These are phyloP conservation scores for Campoletis sonorensis DNA, from an alignment of 1,140 invertebrate genomes.

Conservation along the genomic window DNA sequence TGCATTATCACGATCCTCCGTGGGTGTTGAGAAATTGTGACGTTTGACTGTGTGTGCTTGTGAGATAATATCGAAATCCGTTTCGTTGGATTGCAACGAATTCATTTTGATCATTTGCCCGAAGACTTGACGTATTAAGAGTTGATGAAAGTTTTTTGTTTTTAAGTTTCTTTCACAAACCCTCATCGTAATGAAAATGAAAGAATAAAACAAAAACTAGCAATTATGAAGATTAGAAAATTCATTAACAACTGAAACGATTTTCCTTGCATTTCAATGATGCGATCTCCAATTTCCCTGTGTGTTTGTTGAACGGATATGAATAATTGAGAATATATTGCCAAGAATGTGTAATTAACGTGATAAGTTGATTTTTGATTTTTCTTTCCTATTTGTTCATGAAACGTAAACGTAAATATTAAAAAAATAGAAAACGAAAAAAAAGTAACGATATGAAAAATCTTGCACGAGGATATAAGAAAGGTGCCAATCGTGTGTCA, in stretches of 20 bases:
- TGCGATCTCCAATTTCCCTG: too few species aligned
- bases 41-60: background rate
- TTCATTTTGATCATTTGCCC: too few species aligned
- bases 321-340: background rate
- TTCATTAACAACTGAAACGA: too few species aligned
- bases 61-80: background rate
- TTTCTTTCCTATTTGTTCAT: constrained; percentile 11
- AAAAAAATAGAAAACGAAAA: constrained; percentile 35
- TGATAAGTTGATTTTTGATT: background rate
- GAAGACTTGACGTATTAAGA: too few species aligned
- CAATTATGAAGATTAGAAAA: too few species aligned
- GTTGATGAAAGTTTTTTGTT: too few species aligned
- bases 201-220: too few species aligned
- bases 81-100: too few species aligned
- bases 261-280: too few species aligned
- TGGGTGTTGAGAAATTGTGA: background rate
- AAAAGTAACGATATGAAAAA: constrained; percentile 35
- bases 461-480: constrained; percentile 42
- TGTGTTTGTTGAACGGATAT: too few species aligned
- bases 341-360: background rate
- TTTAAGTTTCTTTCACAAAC: too few species aligned
- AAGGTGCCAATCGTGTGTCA: constrained; percentile 40
- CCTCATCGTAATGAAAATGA: too few species aligned
- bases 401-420: background rate
- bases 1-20: constrained; percentile 45